A percentile compares a stretch with the other conserved stretches of the same genome.
Conservation (phyloP, 92 coral and sea anemone species). For the Plumapathes pennacea region DNA sequence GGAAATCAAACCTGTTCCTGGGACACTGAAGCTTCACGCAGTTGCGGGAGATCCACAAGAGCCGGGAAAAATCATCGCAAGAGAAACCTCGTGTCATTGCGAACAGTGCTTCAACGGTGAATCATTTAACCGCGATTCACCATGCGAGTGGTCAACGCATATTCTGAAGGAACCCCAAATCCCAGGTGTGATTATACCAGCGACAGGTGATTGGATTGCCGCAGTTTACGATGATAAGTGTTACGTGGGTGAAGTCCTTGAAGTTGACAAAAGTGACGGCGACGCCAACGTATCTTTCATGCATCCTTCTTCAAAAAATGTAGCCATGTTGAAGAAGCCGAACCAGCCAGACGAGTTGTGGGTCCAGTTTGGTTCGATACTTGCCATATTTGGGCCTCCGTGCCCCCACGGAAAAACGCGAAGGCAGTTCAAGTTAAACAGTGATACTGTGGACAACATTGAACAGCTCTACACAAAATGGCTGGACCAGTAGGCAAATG, state of each 20-base stretch:
- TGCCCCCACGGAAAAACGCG: constrained; percentile 1
- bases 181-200: not conserved
- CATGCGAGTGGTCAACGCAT: constrained; percentile 13
- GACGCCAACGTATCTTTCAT: constrained; percentile 9
- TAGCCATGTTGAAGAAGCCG: constrained; percentile 19
- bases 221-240: constrained; percentile 23
- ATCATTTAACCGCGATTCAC: not conserved
- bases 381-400: constrained; percentile 18
- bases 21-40: constrained; percentile 44
- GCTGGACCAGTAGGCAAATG: no score
- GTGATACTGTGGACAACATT: constrained; percentile 11
- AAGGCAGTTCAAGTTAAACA: constrained; percentile 5
- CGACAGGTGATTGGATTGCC: constrained; percentile 19
- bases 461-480: constrained; percentile 4
- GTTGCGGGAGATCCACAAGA: no score
- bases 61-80: constrained; percentile 19
- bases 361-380: constrained; percentile 13
- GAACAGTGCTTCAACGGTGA: constrained; percentile 22
- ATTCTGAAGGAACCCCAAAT: no score
- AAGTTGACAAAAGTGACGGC: constrained; percentile 1
- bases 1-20: constrained; percentile 11
- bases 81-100: constrained; percentile 41
- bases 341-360: constrained; percentile 23
- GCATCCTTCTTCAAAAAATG: not conserved
- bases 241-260: constrained; percentile 28